Evolutionary conservation across 2,113 vertebrate species (phyloP).

Genomic region (Brachyistius frenatus): DNA sequence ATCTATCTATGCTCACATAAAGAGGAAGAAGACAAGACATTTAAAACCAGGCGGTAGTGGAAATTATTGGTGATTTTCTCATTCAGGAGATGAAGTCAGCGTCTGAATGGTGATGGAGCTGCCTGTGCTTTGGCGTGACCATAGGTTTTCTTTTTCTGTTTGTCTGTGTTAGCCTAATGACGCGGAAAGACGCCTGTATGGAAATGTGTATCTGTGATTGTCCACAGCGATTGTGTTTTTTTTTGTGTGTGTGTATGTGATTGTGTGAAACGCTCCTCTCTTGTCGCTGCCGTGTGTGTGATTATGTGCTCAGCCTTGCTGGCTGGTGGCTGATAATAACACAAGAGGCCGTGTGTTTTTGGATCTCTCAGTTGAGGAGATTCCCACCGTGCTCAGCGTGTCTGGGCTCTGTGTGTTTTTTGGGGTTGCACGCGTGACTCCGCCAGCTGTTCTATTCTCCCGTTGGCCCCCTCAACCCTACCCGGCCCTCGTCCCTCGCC

Average conservation of each 20-base stretch:
- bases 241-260: slow-evolving; percentile 42
- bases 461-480: slow-evolving; percentile 65
- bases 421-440: slow-evolving; percentile 82
- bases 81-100: background rate
- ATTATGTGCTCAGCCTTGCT: slow-evolving; percentile 80
- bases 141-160: background rate
- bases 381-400: slow-evolving; percentile 84
- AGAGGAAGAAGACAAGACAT: background rate
- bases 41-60: slow-evolving; percentile 23
- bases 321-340: slow-evolving; percentile 81
- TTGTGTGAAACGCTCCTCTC: slow-evolving; percentile 46
- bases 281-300: slow-evolving; percentile 67
- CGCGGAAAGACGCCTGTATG: slow-evolving; percentile 68
- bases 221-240: slow-evolving; percentile 44
- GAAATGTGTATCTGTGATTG: slow-evolving; percentile 69
- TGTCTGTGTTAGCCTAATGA: slow-evolving; percentile 54
- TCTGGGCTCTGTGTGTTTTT: slow-evolving; percentile 82
- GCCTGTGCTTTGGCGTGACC: slow-evolving; percentile 5
- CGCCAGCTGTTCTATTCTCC: slow-evolving; percentile 85
- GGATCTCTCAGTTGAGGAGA: slow-evolving; percentile 74
- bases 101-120: slow-evolving; percentile 20
- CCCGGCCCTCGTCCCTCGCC: slow-evolving; percentile 57
- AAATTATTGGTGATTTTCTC: slow-evolving; percentile 8
- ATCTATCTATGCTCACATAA: background rate
- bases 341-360: slow-evolving; percentile 79